Evolutionary conservation across 2,888 invertebrate genomes (phyloP).

Genomic region (Chymomyza caudatula): DNA sequence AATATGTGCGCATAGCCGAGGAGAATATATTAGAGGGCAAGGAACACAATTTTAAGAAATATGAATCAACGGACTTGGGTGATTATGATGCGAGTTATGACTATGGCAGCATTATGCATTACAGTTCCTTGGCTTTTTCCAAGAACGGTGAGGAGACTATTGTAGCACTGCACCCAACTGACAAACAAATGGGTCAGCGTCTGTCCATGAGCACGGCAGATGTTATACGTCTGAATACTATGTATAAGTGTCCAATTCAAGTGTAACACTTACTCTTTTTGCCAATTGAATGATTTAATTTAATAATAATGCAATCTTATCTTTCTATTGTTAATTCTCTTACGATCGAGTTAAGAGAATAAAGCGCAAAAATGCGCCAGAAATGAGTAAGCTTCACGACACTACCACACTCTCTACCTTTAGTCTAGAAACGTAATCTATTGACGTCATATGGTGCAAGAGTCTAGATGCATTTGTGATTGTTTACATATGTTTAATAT

Average conservation of each 20-base stretch:
- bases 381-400: neutral
- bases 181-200: conserved; percentile 55
- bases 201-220: conserved; percentile 40
- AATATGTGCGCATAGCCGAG: conserved; percentile 81
- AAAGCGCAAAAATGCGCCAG: neutral
- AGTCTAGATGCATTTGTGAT: neutral
- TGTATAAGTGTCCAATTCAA: conserved; percentile 52
- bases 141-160: conserved; percentile 85
- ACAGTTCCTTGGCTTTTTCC: conserved; percentile 85
- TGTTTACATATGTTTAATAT: too few relatives aligned
- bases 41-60: conserved; percentile 84
- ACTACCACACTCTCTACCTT: neutral
- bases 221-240: conserved; percentile 51
- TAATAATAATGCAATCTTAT: neutral
- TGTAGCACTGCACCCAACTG: conserved; percentile 76
- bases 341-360: neutral
- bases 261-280: neutral
- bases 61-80: conserved; percentile 79
- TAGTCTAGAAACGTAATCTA: too few relatives aligned
- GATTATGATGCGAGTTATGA: conserved; percentile 85
- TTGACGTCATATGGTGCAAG: too few relatives aligned
- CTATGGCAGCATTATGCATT: conserved; percentile 88
- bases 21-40: conserved; percentile 79
- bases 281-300: neutral
- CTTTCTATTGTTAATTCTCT: neutral